Evolutionary conservation across 2,888 invertebrate genomes (phyloP).

Genomic region (Cosmia trapezina): DNA sequence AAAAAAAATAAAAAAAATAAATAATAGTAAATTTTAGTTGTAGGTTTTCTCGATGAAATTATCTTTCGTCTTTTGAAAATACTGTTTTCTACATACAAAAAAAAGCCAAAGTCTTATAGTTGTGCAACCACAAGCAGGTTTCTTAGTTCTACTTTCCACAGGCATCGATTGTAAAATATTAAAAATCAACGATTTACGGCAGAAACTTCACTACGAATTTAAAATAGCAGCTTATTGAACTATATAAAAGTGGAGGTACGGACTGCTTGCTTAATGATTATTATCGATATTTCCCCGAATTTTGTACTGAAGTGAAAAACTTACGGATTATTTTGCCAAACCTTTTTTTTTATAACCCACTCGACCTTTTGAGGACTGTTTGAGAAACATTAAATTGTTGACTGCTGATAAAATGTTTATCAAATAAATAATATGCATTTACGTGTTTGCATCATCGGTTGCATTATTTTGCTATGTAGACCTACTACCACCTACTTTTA

Average conservation of each 20-base stretch:
- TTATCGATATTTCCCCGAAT: conserved; percentile 17
- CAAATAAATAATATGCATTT: background rate
- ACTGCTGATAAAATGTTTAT: background rate
- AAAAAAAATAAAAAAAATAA: no score
- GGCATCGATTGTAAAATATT: background rate
- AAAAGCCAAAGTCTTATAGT: background rate
- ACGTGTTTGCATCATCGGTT: background rate
- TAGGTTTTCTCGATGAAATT: background rate
- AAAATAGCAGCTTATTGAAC: conserved; percentile 27
- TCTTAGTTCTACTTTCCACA: background rate
- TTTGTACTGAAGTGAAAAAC: conserved; percentile 15
- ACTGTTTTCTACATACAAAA: background rate
- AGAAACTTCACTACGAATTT: background rate
- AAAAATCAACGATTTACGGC: conserved; percentile 9
- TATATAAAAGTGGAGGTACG: conserved; percentile 10
- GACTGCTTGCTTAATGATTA: conserved; percentile 14
- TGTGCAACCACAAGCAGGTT: background rate
- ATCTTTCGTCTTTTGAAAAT: background rate
- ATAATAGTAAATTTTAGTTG: background rate
- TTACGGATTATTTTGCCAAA: background rate
- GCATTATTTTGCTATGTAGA: background rate
- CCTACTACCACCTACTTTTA: no score
- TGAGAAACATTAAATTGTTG: conserved; percentile 4
- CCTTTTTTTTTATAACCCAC: background rate
- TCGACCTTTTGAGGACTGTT: conserved; percentile 14